These are phyloP conservation scores for Catharus bicknelli DNA, from an alignment of 2,113 vertebrate genomes.

Conservation along the genomic window DNA sequence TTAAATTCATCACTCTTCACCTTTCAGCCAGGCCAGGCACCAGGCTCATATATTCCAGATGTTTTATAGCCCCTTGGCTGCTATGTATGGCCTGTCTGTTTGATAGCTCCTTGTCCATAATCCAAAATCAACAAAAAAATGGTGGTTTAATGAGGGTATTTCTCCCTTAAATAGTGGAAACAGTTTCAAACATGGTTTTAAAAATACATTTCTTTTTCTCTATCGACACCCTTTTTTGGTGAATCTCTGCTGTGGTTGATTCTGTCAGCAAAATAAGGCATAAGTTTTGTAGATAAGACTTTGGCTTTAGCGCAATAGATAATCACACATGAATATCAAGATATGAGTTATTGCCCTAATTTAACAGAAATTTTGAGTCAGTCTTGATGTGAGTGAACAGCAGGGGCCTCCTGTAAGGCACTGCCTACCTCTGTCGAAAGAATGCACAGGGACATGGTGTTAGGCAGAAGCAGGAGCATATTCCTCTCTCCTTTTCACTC, in stretches of 20 bases:
- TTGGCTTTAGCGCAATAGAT: neutral
- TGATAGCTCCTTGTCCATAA: conserved; percentile 4
- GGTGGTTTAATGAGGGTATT: neutral
- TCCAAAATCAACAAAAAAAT: neutral
- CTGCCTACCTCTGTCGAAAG: neutral
- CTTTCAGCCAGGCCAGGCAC: conserved; percentile 5
- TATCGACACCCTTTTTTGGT: neutral
- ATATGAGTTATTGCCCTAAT: neutral
- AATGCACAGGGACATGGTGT: rapidly evolving
- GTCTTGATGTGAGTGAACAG: neutral
- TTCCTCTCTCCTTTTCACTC: neutral
- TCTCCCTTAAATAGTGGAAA: neutral
- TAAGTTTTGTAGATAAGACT: neutral
- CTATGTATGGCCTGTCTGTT: neutral
- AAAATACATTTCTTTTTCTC: neutral
- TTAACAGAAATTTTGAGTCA: neutral
- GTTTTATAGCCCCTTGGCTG: conserved; percentile 13
- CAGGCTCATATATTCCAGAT: conserved; percentile 27
- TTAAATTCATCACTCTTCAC: conserved; percentile 18
- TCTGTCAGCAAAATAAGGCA: neutral
- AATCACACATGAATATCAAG: neutral
- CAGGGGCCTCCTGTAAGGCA: neutral
- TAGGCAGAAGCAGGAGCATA: neutral
- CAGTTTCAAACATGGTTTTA: neutral
- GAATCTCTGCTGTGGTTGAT: neutral